These are phyloP conservation scores for Tympanoctomys barrerae DNA, from an alignment of 2,797 vertebrate genomes.

Conservation along the genomic window DNA sequence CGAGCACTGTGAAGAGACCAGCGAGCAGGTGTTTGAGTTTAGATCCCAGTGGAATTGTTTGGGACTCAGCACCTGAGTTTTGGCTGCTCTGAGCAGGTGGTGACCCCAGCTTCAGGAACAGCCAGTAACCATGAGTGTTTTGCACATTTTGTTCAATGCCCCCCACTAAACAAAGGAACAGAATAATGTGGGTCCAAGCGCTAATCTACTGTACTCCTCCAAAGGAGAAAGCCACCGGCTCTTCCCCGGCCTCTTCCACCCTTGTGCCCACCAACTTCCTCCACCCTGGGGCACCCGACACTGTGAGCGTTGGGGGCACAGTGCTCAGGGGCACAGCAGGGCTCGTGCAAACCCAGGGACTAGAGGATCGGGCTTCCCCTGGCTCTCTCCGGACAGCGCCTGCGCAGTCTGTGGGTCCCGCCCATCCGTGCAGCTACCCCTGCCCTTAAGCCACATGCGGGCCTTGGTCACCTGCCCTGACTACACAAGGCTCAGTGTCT, in stretches of 20 bases:
- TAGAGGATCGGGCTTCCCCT: too few species aligned
- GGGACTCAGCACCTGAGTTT: not conserved
- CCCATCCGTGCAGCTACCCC: too few species aligned
- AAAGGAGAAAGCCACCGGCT: not conserved
- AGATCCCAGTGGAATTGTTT: not conserved
- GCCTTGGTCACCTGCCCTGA: too few species aligned
- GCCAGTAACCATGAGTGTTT: not conserved
- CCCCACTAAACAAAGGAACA: not conserved
- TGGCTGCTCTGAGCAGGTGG: not conserved
- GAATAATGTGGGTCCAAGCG: not conserved
- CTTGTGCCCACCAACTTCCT: not conserved
- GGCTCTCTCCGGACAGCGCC: too few species aligned
- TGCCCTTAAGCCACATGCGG: too few species aligned
- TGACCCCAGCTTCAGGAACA: not conserved
- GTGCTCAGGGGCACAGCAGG: too few species aligned
- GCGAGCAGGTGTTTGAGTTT: not conserved
- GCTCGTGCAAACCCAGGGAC: too few species aligned
- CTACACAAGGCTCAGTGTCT: too few species aligned
- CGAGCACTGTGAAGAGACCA: not conserved
- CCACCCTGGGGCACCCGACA: not conserved
- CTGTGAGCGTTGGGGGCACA: not conserved
- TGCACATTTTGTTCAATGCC: not conserved
- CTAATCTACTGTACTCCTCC: not conserved
- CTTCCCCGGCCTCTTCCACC: not conserved
- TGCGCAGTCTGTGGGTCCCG: too few species aligned